Conservation (phyloP, 2,113 vertebrate genomes). For the Python bivittatus region DNA sequence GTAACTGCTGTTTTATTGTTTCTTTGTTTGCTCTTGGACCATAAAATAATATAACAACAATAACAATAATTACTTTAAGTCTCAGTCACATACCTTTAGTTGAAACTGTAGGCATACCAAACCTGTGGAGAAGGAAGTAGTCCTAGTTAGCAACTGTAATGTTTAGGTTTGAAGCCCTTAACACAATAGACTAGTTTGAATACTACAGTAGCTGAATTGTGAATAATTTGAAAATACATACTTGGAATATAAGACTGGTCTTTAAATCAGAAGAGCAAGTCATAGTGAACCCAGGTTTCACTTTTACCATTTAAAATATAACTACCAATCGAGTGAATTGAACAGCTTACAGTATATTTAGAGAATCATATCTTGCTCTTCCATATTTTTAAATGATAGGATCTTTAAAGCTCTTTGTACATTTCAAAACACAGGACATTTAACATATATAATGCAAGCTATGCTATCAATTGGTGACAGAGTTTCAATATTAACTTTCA, state of each 20-base stretch:
- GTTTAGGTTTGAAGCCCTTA: not conserved
- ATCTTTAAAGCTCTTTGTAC: not conserved
- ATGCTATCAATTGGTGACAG: not conserved
- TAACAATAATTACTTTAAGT: not conserved
- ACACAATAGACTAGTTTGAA: not conserved
- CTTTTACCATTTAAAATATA: not conserved
- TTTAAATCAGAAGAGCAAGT: not conserved
- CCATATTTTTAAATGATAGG: not conserved
- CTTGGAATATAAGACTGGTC: not conserved
- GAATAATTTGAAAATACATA: not conserved
- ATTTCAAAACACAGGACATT: not conserved
- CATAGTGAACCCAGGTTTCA: not conserved
- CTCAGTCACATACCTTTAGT: conserved; percentile 74
- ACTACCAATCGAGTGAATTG: not conserved
- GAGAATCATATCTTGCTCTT: not conserved
- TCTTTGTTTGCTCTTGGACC: no score
- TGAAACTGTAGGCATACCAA: conserved; percentile 71
- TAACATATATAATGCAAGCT: not conserved
- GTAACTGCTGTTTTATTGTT: no score
- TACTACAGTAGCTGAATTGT: fast-evolving
- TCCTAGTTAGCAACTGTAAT: not conserved
- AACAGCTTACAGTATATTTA: not conserved
- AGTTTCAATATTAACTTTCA: not conserved
- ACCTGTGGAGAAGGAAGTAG: conserved; percentile 63
- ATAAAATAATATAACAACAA: not conserved